Evolutionary conservation across 2,888 invertebrate species (phyloP), one percentile per base, ranked within the genome.

Genomic region (Anagyrus pseudococci): DNA sequence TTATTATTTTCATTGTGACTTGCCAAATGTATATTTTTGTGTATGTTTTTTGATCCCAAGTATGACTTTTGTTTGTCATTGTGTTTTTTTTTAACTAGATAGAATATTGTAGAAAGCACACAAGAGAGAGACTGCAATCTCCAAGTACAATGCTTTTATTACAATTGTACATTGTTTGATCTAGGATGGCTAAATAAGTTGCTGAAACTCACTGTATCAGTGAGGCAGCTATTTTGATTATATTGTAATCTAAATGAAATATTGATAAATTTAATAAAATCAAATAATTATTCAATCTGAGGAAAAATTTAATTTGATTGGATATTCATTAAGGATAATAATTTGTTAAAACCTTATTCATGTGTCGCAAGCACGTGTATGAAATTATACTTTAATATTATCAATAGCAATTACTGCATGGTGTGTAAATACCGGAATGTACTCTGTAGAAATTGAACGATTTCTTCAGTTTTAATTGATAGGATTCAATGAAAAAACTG

Each of bases 121-220:
- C 29, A 56, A 56, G 59, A 66, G 66, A 67, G 63, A 64, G 61
- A 64, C 46, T 58, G 55, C 48, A 52, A 62, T 59, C 55, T 66
- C 60, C 44, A 49, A 58, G 63, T 63, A 67, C 63, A 67, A 67
- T 64, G 63, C 56, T 63, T 60, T 63, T 67, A 58, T 64, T 62
- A 58, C 48, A 13, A 65, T 65, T 65, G 62, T 67, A 62, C 60
- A 62, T 65, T 67, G 49, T 62, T 62, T 66, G 48, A 60, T 62
- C 62, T 67, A 63, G 64, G 64, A 64, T 58, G 64, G 58, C 58
- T 64, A 64, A 64, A 67, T 64, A 58, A 64, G 47, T 63, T 62
- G 62, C 65, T 69, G 72, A 69, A 64, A 76, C 78, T 80, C 78
- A 78, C 80, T 80, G 80, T 76, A 80, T 80, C 80, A 80, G 80